phyloP scores from a whole-genome alignment of 2,888 invertebrate genomes.

The Melangyna quadrimaculata region DNA sequence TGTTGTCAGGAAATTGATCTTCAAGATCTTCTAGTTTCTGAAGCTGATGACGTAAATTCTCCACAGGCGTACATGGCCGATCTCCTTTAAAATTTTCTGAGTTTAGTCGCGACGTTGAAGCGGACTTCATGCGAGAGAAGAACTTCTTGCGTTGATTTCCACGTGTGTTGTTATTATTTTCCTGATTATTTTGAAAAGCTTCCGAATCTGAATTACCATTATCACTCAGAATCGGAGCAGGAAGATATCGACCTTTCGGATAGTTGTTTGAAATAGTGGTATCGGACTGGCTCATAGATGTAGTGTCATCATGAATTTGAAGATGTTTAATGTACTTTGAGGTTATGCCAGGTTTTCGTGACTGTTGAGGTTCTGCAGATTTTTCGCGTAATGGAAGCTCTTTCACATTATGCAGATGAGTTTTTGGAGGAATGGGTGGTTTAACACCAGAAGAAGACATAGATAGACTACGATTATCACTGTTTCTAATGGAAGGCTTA shows the following conservation, averaged over 20 bases:
- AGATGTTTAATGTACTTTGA: constrained; percentile 80
- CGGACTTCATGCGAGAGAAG: constrained; percentile 87
- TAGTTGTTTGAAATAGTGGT: constrained; percentile 81
- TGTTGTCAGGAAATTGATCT: constrained; percentile 89
- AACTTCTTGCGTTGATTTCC: constrained; percentile 84
- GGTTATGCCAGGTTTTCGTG: constrained; percentile 77
- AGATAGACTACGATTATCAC: constrained; percentile 77
- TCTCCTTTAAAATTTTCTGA: constrained; percentile 79
- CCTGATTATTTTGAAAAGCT: constrained; percentile 80
- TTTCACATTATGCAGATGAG: constrained; percentile 73
- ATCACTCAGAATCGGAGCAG: constrained; percentile 76
- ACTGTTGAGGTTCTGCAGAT: constrained; percentile 71
- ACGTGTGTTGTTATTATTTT: constrained; percentile 80
- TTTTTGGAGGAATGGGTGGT: constrained; percentile 78
- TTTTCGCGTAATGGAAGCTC: constrained; percentile 72
- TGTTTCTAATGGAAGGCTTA: constrained; percentile 83
- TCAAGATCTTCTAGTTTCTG: constrained; percentile 91
- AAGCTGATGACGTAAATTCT: constrained; percentile 89
- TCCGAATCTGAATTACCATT: constrained; percentile 81
- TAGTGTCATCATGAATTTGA: constrained; percentile 79
- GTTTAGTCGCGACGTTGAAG: constrained; percentile 86
- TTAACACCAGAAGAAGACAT: constrained; percentile 72
- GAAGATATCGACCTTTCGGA: constrained; percentile 77
- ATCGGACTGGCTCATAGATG: constrained; percentile 80
- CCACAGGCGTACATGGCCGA: constrained; percentile 88